Percentiles rank a stretch among this genome's conserved stretches.
Evolutionary conservation across 1,140 invertebrate species (phyloP).

Genomic region (Apolygus lucorum): DNA sequence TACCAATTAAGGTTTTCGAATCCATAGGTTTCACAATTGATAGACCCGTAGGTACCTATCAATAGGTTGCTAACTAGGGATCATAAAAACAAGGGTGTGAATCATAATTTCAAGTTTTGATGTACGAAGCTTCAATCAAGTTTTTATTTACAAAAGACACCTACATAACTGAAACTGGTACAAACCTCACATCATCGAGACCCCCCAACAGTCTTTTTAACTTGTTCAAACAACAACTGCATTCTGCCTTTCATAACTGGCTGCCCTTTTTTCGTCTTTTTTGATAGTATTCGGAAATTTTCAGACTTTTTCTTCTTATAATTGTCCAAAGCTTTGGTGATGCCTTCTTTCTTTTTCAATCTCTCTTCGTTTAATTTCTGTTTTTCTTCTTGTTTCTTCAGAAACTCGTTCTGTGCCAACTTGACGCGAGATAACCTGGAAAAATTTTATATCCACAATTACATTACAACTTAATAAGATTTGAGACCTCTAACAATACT

Average conservation of each 20-base stretch:
- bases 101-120: too few species aligned
- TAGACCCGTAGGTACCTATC: too few species aligned
- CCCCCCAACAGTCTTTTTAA: conserved; percentile 29
- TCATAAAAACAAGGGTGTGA: too few species aligned
- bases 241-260: conserved; percentile 66
- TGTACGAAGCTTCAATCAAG: too few species aligned
- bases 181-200: not conserved
- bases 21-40: too few species aligned
- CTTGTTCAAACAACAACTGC: conserved; percentile 61
- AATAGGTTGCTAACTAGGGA: too few species aligned
- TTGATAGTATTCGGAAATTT: conserved; percentile 55
- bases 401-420: conserved; percentile 47
- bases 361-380: conserved; percentile 43
- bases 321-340: conserved; percentile 49
- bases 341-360: conserved; percentile 45
- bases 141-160: too few species aligned
- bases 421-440: conserved; percentile 39
- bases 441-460: too few species aligned
- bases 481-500: too few species aligned
- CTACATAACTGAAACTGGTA: too few species aligned
- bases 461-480: too few species aligned
- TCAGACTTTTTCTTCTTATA: conserved; percentile 57
- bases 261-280: conserved; percentile 65
- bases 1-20: too few species aligned
- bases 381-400: conserved; percentile 49